Percentiles rank a stretch among this genome's conserved stretches.
phyloP scores from a whole-genome alignment of 2,797 vertebrate species.

The Lagodon rhomboides region DNA sequence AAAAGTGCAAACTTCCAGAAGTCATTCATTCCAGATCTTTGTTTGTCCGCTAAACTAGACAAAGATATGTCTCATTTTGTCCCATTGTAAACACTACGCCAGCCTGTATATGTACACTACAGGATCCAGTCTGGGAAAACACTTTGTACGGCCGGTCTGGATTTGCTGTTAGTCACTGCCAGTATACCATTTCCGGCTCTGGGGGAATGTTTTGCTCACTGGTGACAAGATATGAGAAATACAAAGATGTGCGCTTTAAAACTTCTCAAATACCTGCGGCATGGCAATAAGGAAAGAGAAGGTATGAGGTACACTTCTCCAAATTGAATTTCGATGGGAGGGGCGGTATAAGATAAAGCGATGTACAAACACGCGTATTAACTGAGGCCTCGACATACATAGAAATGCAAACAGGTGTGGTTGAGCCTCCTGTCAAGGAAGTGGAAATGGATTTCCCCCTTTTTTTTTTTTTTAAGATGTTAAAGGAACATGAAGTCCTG shows the following conservation, averaged over 20 bases:
- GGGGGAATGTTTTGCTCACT: conserved; percentile 75
- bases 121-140: conserved; percentile 80
- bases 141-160: conserved; percentile 79
- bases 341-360: conserved; percentile 37
- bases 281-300: conserved; percentile 36
- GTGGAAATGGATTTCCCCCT: conserved; percentile 31
- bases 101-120: conserved; percentile 49
- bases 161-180: conserved; percentile 82
- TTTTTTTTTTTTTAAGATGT: conserved; percentile 8
- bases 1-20: conserved; percentile 21
- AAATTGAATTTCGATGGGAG: conserved; percentile 34
- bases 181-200: conserved; percentile 80
- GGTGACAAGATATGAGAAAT: conserved; percentile 73
- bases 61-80: conserved; percentile 46
- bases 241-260: conserved; percentile 67
- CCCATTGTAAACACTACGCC: conserved; percentile 59
- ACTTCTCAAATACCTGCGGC: conserved; percentile 44
- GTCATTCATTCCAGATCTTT: conserved; percentile 46
- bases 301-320: conserved; percentile 11
- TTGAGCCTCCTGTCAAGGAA: conserved; percentile 50
- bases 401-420: conserved; percentile 69
- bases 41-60: conserved; percentile 19
- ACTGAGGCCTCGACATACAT: conserved; percentile 38
- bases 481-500: conserved; percentile 2
- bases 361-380: conserved; percentile 49